phyloP scores from a whole-genome alignment of 2,797 vertebrate genomes.

The Protosalanx chinensis region DNA sequence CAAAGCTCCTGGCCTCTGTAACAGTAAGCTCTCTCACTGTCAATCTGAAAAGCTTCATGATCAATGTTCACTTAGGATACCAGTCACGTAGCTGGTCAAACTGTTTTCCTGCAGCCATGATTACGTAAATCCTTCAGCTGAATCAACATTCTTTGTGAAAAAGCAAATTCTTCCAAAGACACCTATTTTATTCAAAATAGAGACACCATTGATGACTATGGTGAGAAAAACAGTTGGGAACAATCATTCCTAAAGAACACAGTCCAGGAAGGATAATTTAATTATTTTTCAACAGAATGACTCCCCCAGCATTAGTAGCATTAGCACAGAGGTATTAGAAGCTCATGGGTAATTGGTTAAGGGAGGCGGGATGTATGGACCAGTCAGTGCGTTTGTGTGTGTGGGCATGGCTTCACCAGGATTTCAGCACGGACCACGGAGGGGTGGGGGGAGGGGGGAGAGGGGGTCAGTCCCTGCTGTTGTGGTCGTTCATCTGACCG shows the following conservation, averaged over 20 bases:
- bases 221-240: constrained; percentile 32
- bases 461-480: constrained; percentile 53
- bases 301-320: constrained; percentile 54
- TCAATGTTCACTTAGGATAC: too few relatives aligned
- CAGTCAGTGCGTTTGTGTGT: constrained; percentile 36
- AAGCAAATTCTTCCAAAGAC: constrained; percentile 2
- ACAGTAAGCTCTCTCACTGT: too few relatives aligned
- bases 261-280: constrained; percentile 60
- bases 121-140: constrained; percentile 2
- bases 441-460: constrained; percentile 35
- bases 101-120: not conserved
- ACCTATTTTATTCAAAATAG: constrained; percentile 17
- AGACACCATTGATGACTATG: constrained; percentile 38
- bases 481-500: constrained; percentile 23
- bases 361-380: constrained; percentile 57
- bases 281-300: constrained; percentile 66
- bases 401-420: constrained; percentile 55
- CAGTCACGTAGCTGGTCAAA: not conserved
- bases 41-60: too few relatives aligned
- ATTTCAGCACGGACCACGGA: constrained; percentile 21
- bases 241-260: constrained; percentile 47
- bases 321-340: constrained; percentile 57
- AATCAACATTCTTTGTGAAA: not conserved
- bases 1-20: too few relatives aligned
- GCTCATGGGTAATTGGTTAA: constrained; percentile 69